Evolutionary conservation across 2,888 invertebrate species (phyloP), one percentile per base, ranked within the genome.

Genomic region (Nomada flava): DNA sequence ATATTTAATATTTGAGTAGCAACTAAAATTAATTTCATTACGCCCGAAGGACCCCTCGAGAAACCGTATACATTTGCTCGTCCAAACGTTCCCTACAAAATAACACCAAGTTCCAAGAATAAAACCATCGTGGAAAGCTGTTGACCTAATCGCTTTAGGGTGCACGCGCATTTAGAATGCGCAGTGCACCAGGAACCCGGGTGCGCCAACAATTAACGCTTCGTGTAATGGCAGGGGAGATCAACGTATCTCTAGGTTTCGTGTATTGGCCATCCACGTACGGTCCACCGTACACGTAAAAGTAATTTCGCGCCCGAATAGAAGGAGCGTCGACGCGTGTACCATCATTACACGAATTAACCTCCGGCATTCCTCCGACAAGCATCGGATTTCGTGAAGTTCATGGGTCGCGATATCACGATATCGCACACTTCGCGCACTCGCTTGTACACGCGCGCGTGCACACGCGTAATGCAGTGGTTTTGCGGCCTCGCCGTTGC

Each of bases 131-230:
- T 29, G 60, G 73, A 60, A 42, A 42, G 26, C 76, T 44, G 71
- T 53, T 29, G 23, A 23, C 4, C 20, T 60, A 68, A 81, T 68
- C 42, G 60, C n/a, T 13, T n/a, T 29, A 62, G 15, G 65, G 26
- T 68, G 63, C 44, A 52, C 70, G 4, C 75, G 73, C 72, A 79
- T 47, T 79, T 80, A 74, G 65, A 36, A 72, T 63, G 60, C 72
- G 55, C 29, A 20, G 69, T 3, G 23, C 26, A 23, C 20, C 60
- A 57, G 36, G 55, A 64, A 47, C 20, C 65, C 18, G 65, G 47
- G 15, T 74, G 75, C 79, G 67, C 62, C 67, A 87, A 87, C 91
- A 91, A 92, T 92, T 92, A 92, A 92, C 68, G 44, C 55, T 50
- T 29, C 76, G 73, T 59, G 74, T 81, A 86, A 87, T 79, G 86